Conservation (phyloP, 2,113 vertebrate genomes). For the Ranitomeya imitator region DNA sequence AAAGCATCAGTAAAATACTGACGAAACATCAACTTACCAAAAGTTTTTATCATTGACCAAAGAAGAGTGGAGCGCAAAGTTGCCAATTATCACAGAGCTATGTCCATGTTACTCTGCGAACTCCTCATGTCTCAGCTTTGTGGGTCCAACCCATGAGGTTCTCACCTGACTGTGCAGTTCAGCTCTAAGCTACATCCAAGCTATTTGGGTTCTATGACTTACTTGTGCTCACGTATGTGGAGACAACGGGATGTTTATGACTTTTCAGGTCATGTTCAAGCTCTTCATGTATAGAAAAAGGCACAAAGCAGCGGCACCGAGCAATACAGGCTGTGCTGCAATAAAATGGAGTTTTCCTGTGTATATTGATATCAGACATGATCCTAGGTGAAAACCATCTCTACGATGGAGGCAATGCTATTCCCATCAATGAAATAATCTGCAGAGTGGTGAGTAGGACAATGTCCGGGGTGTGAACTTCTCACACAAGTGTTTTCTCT, state of each 20-base stretch:
- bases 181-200: not conserved
- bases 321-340: constrained; percentile 68
- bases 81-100: not conserved
- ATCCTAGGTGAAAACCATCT: constrained; percentile 45
- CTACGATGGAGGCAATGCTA: constrained; percentile 62
- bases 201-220: not conserved
- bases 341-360: constrained; percentile 69
- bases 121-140: not conserved
- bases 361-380: constrained; percentile 68
- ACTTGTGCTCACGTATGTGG: not conserved
- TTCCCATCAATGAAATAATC: constrained; percentile 62
- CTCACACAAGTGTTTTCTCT: constrained; percentile 1
- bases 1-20: too few species aligned
- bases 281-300: constrained; percentile 65
- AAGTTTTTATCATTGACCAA: not conserved
- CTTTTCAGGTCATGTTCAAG: constrained; percentile 67
- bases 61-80: not conserved
- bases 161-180: not conserved
- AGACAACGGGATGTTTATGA: constrained; percentile 32
- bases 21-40: too few species aligned
- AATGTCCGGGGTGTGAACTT: not conserved
- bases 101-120: not conserved
- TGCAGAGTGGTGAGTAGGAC: constrained; percentile 48
- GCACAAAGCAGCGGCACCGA: constrained; percentile 68
- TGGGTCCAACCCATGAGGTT: not conserved